phyloP scores from a whole-genome alignment of 2,797 vertebrate genomes.

The Sciurus carolinensis region DNA sequence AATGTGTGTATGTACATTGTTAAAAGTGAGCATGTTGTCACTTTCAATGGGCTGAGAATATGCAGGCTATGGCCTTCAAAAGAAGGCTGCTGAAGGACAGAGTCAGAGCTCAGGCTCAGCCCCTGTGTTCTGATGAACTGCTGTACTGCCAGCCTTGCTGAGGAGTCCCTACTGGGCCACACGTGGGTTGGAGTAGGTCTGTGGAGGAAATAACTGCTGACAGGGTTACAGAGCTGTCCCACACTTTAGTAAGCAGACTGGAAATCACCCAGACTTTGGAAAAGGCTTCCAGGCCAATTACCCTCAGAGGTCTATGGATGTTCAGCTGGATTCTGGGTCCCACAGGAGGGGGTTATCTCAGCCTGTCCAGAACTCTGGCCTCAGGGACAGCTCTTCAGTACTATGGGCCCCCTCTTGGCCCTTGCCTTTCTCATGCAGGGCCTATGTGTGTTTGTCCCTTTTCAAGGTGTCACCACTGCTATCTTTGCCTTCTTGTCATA shows the following conservation, averaged over 20 bases:
- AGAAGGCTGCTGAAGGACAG: not conserved
- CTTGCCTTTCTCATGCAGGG: accelerated
- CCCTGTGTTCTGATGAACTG: not conserved
- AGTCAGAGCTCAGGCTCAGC: not conserved
- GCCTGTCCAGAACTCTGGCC: not conserved
- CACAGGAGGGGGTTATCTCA: not conserved
- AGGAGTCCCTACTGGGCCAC: not conserved
- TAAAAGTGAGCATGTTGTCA: not conserved
- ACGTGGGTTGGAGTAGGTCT: not conserved
- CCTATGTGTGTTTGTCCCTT: not conserved
- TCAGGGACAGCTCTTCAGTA: not conserved
- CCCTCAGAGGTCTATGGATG: not conserved
- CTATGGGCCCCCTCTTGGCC: too few species aligned
- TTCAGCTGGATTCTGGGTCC: not conserved
- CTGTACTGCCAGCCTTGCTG: not conserved
- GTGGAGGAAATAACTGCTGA: too few species aligned
- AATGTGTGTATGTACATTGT: not conserved
- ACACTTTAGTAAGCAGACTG: not conserved
- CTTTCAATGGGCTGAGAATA: not conserved
- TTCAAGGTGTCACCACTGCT: not conserved
- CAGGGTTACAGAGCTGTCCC: too few species aligned
- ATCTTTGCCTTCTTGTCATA: not conserved
- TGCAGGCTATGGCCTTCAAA: not conserved
- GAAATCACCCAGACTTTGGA: not conserved
- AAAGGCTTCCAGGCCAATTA: not conserved